These are phyloP conservation scores for Hypocryptadius cinnamomeus DNA, from an alignment of 2,113 vertebrate species.

Conservation along the genomic window DNA sequence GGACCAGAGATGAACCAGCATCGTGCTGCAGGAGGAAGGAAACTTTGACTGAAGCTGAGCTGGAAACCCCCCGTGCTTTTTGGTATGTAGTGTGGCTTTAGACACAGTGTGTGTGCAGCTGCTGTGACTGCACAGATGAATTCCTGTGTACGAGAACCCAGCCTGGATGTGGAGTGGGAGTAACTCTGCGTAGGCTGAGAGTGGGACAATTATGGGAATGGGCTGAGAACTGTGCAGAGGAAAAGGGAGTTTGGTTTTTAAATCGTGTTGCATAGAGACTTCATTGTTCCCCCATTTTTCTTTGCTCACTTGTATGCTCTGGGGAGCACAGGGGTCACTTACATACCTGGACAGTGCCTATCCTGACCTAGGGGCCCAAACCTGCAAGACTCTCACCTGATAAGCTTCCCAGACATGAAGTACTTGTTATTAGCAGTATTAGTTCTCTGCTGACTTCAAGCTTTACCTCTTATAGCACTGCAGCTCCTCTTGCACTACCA, in stretches of 20 bases:
- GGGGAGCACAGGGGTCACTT: background rate
- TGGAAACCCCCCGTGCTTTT: background rate
- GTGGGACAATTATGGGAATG: accelerated
- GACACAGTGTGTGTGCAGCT: background rate
- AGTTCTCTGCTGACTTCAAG: background rate
- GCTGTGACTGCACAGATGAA: background rate
- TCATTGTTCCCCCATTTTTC: background rate
- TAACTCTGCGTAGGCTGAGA: background rate
- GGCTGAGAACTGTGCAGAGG: background rate
- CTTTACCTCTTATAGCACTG: constrained; percentile 87
- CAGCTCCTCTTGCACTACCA: constrained; percentile 88
- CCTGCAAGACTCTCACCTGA: background rate
- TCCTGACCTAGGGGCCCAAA: background rate
- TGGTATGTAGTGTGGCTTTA: background rate
- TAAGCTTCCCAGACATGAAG: background rate
- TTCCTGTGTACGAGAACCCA: background rate
- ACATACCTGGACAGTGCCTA: background rate
- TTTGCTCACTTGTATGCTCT: background rate
- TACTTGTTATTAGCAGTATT: background rate
- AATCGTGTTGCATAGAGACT: background rate
- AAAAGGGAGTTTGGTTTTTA: background rate
- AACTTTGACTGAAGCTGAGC: background rate
- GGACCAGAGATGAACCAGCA: accelerated
- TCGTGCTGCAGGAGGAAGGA: background rate
- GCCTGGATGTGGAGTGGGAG: background rate